A percentile compares a stretch with the other conserved stretches of the same genome.
Conservation (phyloP, 2,797 vertebrate genomes). For the Cirrhinus mrigala region DNA sequence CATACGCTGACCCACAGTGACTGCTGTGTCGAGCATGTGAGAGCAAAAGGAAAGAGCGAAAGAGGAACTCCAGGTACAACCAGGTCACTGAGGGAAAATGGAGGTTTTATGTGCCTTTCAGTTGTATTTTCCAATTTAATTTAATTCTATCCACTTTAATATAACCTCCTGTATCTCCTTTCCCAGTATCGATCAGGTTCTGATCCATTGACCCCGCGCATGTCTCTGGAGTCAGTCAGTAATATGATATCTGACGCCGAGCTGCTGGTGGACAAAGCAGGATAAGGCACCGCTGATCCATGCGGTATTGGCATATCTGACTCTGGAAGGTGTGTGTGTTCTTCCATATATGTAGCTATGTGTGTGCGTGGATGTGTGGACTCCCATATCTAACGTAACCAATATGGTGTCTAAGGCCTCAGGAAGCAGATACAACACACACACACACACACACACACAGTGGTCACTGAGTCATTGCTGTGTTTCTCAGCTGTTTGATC, state of each 20-base stretch:
- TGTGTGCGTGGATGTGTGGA: constrained; percentile 5
- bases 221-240: constrained; percentile 58
- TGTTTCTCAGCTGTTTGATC: constrained; percentile 51
- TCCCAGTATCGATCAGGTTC: constrained; percentile 50
- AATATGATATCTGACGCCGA: constrained; percentile 59
- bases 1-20: neutral
- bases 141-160: constrained; percentile 54
- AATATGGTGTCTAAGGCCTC: constrained; percentile 25
- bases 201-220: constrained; percentile 45
- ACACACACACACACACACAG: constrained; percentile 6
- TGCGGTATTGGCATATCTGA: constrained; percentile 50
- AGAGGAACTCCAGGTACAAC: constrained; percentile 5
- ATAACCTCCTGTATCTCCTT: constrained; percentile 50
- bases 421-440: constrained; percentile 38
- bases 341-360: constrained; percentile 8
- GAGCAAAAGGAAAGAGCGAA: neutral
- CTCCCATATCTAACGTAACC: constrained; percentile 22
- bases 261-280: constrained; percentile 48
- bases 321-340: constrained; percentile 27
- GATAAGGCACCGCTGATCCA: constrained; percentile 44
- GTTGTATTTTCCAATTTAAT: constrained; percentile 49
- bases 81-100: constrained; percentile 7
- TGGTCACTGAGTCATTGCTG: constrained; percentile 33
- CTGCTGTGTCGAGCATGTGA: neutral
- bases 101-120: constrained; percentile 44